These are phyloP conservation scores for Iphiclides podalirius DNA, from an alignment of 2,888 invertebrate genomes.

Conservation along the genomic window DNA sequence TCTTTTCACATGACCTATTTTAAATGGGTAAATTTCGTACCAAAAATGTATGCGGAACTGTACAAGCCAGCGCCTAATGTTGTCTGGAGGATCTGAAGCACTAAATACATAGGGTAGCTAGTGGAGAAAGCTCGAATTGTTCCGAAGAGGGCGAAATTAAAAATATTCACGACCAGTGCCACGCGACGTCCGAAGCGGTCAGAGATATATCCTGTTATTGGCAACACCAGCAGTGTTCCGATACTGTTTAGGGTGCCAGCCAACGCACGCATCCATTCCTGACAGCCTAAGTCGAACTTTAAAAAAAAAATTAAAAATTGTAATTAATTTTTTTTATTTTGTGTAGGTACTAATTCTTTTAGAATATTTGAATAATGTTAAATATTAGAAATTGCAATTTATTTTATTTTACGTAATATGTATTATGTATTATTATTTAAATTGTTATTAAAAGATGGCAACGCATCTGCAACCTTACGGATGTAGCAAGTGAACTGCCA, in stretches of 20 bases:
- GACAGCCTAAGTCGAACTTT: slow-evolving; percentile 57
- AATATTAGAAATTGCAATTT: no score
- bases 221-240: slow-evolving; percentile 82
- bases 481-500: no score
- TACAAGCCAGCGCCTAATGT: slow-evolving; percentile 54
- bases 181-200: slow-evolving; percentile 72
- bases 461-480: no score
- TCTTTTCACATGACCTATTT: no score
- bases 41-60: slow-evolving; percentile 43
- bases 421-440: no score
- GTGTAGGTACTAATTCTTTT: no score
- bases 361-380: no score
- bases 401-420: no score
- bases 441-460: no score
- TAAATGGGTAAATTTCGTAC: no score
- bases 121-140: slow-evolving; percentile 50
- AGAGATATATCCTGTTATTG: slow-evolving; percentile 80
- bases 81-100: slow-evolving; percentile 57
- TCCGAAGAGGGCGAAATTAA: slow-evolving; percentile 63
- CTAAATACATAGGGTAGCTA: slow-evolving; percentile 55
- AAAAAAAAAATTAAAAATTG: slow-evolving; percentile 24
- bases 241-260: slow-evolving; percentile 82
- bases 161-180: slow-evolving; percentile 46
- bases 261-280: slow-evolving; percentile 81
- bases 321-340: no score